Conservation (phyloP, 92 coral and sea anemone species). For the Umimayanthus kanabou region DNA sequence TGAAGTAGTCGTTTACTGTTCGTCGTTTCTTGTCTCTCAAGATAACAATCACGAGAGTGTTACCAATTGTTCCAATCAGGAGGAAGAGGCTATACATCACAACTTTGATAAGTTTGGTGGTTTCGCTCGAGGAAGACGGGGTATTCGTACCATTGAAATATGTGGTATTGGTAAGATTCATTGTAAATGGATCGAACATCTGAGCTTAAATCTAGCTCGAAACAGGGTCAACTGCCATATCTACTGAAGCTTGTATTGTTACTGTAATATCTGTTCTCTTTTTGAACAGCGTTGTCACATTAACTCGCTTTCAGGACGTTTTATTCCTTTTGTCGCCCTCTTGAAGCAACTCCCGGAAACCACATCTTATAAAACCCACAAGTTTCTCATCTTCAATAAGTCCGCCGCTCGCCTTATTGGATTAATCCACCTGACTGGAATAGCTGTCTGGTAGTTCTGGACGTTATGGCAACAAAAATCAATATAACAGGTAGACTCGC, state of each 20-base stretch:
- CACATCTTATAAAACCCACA: neutral
- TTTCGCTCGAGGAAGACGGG: conserved; percentile 30
- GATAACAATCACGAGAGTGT: conserved; percentile 64
- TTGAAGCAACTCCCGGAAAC: neutral
- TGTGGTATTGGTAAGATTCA: neutral
- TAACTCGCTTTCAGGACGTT: neutral
- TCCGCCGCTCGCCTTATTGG: neutral
- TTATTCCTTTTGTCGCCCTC: no score
- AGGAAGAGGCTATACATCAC: conserved; percentile 68
- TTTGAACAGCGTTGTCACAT: neutral
- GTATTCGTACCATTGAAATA: neutral
- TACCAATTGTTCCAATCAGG: conserved; percentile 71
- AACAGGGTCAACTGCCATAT: no score
- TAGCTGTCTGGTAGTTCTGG: neutral
- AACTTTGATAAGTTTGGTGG: conserved; percentile 56
- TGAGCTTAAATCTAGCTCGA: neutral
- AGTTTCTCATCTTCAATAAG: neutral
- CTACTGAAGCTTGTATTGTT: neutral
- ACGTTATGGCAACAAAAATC: neutral
- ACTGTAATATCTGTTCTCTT: neutral
- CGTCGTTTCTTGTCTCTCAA: conserved; percentile 63
- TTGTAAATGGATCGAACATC: neutral
- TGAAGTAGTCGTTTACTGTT: conserved; percentile 76
- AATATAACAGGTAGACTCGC: no score
- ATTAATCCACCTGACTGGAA: neutral